These are phyloP conservation scores for Haliclystus octoradiatus DNA, from an alignment of 30 jellyfish, hydroid and myxozoan species.

Conservation along the genomic window DNA sequence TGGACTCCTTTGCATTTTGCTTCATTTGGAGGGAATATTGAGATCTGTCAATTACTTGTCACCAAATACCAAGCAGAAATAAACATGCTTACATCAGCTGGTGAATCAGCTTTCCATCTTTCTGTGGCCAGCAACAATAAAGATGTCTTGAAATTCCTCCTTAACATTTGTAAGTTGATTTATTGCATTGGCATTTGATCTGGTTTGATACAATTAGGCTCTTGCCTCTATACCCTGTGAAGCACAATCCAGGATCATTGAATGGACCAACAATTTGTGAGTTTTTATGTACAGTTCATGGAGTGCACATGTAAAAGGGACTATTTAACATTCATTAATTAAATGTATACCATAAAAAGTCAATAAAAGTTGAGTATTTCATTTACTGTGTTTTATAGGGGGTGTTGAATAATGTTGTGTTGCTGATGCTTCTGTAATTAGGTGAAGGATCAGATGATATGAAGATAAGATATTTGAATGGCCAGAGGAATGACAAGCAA, in stretches of 20 bases:
- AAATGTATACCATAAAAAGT: no score
- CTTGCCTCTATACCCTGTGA: no score
- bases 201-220: no score
- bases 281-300: no score
- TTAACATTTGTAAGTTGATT: neutral
- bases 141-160: neutral
- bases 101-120: neutral
- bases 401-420: no score
- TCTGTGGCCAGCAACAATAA: neutral
- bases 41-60: neutral
- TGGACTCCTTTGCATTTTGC: neutral
- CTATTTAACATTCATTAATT: no score
- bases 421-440: no score
- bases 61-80: neutral
- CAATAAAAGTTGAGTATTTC: no score
- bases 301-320: no score
- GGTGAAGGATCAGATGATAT: neutral
- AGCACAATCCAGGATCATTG: no score
- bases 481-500: constrained; percentile 1
- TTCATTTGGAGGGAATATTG: neutral
- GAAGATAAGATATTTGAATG: neutral
- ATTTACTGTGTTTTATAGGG: no score
- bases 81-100: neutral
- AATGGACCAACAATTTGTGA: no score
- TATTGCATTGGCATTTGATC: neutral